A percentile compares a stretch with the other conserved stretches of the same genome.
These are phyloP conservation scores for Labrus mixtus DNA, from an alignment of 2,113 vertebrate species.

Conservation along the genomic window DNA sequence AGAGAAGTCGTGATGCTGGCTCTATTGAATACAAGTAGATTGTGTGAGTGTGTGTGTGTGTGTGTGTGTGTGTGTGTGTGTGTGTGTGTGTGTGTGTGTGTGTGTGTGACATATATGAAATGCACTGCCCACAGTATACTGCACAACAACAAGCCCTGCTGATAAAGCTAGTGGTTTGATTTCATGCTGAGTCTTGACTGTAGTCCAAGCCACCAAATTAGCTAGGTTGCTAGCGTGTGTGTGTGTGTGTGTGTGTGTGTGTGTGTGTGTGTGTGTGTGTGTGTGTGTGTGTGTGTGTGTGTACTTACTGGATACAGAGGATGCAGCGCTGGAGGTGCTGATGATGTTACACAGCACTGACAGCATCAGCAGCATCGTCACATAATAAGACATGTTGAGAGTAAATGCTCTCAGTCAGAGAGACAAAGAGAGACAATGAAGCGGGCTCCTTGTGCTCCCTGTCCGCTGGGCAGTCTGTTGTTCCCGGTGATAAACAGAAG, in stretches of 20 bases:
- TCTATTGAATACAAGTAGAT: too few species aligned
- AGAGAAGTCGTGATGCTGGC: not conserved
- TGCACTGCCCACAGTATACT: too few species aligned
- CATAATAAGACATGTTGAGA: constrained; percentile 40
- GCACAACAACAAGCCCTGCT: not conserved
- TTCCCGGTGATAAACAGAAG: constrained; percentile 4
- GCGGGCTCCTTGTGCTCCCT: not conserved
- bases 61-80: too few species aligned
- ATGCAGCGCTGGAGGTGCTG: constrained; percentile 41
- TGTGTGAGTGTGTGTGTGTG: too few species aligned
- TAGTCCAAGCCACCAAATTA: constrained; percentile 6
- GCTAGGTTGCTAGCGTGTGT: constrained; percentile 4
- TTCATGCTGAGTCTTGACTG: not conserved
- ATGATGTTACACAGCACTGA: constrained; percentile 58
- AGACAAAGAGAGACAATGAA: not conserved
- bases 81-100: too few species aligned
- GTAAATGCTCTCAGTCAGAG: not conserved
- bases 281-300: constrained; percentile 14
- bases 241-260: constrained; percentile 29
- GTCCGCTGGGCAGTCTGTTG: constrained; percentile 3
- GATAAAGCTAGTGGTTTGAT: not conserved
- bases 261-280: constrained; percentile 10
- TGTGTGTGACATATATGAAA: too few species aligned
- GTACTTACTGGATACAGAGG: constrained; percentile 71
- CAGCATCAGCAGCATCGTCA: constrained; percentile 29